Evolutionary conservation across 2,888 invertebrate genomes (phyloP), one percentile per base, ranked within the genome.

Genomic region (Cryptocephalus primarius): DNA sequence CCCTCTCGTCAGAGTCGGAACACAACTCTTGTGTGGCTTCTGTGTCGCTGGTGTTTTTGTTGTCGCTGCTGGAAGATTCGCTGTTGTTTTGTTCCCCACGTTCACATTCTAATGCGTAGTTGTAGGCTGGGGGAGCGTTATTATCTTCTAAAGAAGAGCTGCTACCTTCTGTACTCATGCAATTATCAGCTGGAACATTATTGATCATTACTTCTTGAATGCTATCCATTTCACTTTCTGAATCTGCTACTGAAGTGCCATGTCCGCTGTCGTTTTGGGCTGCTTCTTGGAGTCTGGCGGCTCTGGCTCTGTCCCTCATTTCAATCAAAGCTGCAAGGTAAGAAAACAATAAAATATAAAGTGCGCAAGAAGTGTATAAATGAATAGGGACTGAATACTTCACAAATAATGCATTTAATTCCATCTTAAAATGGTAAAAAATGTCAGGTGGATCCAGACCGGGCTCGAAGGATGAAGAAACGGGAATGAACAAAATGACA

Each of bases 201-300:
- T 22, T 22, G 22, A 22, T 22, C 22, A 22, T 22, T 22, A 22
- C 22, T 6, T 22, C 22, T 22, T 22, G 22, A 6, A 56, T 39
- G 40, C 49, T 55, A 33, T 63, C 65, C 4, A 55, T 48, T 42
- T 67, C 68, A 48, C 59, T 63, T 52, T 66, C 67, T 0, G 66
- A 66, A 39, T 69, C 67, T 22, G 60, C 60, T 1, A 64, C 50
- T 1, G 68, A 69, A 1, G 66, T 62, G 4, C 68, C 67, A 48
- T 67, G 58, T 0, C 68, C 69, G 40, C 67, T 67, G 45, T 70
- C 69, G 40, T 54, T 53, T 32, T 52, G 54, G 38, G 51, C 41
- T 12, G 48, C 43, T 32, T 51, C 49, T 9, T 51, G 52, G 31
- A 53, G 51, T 6, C 53, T 45, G 33, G 56, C 50, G 43, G 60